These are phyloP conservation scores for Eulemur albifrons DNA, from an alignment of 2,797 vertebrate species.

Conservation along the genomic window DNA sequence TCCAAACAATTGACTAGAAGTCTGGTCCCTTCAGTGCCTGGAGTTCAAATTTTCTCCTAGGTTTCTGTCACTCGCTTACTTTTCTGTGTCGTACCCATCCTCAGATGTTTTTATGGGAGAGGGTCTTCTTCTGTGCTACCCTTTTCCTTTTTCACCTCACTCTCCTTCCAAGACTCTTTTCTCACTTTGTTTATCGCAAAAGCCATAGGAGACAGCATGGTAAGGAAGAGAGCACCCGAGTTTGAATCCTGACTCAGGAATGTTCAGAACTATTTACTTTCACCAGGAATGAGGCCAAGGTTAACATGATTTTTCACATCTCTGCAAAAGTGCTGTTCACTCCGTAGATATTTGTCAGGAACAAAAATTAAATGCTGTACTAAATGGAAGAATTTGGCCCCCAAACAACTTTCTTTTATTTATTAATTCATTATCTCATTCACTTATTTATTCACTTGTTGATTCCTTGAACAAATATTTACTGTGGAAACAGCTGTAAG, in stretches of 20 bases:
- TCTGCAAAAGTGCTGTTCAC: neutral
- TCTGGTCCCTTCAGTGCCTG: neutral
- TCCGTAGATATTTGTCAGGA: neutral
- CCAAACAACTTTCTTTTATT: neutral
- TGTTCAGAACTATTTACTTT: neutral
- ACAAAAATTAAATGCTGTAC: neutral
- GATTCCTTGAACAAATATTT: neutral
- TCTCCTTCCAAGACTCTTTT: neutral
- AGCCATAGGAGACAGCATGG: neutral
- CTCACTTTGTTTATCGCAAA: neutral
- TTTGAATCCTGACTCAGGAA: neutral
- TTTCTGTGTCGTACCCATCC: neutral
- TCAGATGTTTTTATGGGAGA: neutral
- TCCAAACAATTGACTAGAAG: neutral
- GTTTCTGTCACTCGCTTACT: neutral
- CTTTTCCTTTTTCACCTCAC: neutral
- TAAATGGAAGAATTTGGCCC: neutral
- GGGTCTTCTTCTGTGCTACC: neutral
- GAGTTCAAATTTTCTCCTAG: neutral
- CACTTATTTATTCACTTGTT: neutral
- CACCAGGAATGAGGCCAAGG: neutral
- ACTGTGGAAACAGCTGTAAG: neutral
- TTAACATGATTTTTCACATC: neutral
- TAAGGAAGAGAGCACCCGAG: neutral
- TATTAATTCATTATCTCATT: no score